Conservation (phyloP, 2,113 vertebrate species). For the Prionailurus viverrinus region DNA sequence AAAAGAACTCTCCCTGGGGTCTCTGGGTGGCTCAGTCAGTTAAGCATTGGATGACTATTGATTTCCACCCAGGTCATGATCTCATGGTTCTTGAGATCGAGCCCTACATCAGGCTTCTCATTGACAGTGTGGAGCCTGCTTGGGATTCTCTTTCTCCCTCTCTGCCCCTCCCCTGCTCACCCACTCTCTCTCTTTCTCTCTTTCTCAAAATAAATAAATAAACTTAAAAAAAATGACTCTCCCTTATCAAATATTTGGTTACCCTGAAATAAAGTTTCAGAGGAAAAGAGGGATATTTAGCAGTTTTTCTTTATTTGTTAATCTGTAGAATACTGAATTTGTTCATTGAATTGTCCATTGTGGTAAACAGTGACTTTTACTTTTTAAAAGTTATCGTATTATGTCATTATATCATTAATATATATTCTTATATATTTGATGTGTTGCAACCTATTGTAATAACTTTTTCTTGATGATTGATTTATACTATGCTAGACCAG, state of each 20-base stretch:
- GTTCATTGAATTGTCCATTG: background rate
- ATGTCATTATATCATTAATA: too few relatives aligned
- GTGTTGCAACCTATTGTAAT: background rate
- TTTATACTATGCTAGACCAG: background rate
- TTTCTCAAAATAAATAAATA: too few relatives aligned
- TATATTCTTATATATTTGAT: slow-evolving; percentile 19
- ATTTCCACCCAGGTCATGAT: too few relatives aligned
- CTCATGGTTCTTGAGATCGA: too few relatives aligned
- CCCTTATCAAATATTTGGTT: background rate
- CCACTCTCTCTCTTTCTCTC: too few relatives aligned
- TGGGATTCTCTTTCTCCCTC: too few relatives aligned
- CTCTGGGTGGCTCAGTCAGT: too few relatives aligned
- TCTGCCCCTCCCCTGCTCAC: too few relatives aligned
- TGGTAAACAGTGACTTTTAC: background rate
- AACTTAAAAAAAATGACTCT: background rate
- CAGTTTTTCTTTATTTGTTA: background rate
- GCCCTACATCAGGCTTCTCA: too few relatives aligned
- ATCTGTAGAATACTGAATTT: background rate
- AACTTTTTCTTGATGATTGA: background rate
- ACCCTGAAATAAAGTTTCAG: background rate
- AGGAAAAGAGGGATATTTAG: slow-evolving; percentile 1
- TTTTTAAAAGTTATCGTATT: background rate
- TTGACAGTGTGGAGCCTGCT: too few relatives aligned
- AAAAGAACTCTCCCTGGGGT: background rate
- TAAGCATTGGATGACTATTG: too few relatives aligned